phyloP scores from a whole-genome alignment of 37 sponge, comb jelly and placozoan genomes.

The Chondrilla cf. caribensis region DNA sequence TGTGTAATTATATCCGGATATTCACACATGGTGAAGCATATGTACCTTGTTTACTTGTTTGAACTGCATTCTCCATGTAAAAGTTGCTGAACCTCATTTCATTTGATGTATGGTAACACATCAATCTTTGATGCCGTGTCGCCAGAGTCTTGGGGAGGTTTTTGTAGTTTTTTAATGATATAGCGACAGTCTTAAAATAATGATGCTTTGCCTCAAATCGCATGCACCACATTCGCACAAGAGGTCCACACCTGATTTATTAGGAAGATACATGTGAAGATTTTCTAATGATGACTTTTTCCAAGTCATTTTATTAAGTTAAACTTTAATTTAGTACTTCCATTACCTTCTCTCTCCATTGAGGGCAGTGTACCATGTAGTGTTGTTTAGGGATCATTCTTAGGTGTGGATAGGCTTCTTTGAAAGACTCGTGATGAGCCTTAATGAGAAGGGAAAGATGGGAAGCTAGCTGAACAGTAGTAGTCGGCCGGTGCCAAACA shows the following conservation, averaged over 20 bases:
- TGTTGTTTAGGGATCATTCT: constrained; percentile 51
- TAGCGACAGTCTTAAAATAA: constrained; percentile 19
- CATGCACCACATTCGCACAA: constrained; percentile 59
- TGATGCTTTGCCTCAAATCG: constrained; percentile 62
- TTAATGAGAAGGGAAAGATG: constrained; percentile 16
- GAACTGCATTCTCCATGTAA: not conserved
- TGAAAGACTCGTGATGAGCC: constrained; percentile 35
- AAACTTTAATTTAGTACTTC: too few species aligned
- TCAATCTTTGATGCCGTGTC: constrained; percentile 31
- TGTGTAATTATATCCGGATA: too few species aligned
- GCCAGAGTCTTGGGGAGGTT: constrained; percentile 36
- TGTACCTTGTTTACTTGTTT: not conserved
- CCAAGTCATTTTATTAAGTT: not conserved
- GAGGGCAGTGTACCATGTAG: constrained; percentile 58
- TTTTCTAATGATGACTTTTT: not conserved
- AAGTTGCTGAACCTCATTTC: not conserved
- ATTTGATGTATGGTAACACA: constrained; percentile 39
- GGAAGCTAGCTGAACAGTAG: not conserved
- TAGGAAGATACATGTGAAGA: not conserved
- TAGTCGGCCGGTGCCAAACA: constrained; percentile 45
- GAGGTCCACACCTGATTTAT: constrained; percentile 50
- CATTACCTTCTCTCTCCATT: constrained; percentile 49
- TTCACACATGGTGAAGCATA: not conserved
- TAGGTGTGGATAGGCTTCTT: constrained; percentile 41
- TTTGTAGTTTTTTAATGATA: not conserved